These are phyloP conservation scores for Crambe crambe DNA, from an alignment of 37 sponge, comb jelly and placozoan species.

Conservation along the genomic window DNA sequence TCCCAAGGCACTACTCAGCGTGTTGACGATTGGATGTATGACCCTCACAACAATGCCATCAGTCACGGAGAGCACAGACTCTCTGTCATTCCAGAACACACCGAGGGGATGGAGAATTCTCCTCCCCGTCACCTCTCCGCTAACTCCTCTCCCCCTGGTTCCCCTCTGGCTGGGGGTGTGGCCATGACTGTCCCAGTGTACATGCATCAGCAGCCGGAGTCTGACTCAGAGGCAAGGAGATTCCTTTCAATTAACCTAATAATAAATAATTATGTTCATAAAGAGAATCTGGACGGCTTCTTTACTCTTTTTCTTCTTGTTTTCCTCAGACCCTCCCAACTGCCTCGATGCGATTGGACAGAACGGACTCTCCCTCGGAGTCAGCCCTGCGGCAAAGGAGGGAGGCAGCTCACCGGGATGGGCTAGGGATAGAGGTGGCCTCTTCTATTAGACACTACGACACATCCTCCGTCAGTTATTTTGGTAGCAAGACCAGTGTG, in stretches of 20 bases:
- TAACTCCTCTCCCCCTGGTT: neutral
- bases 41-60: neutral
- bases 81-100: conserved; percentile 18
- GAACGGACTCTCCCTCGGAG: neutral
- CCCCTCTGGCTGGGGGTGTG: neutral
- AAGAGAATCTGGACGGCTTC: too few species aligned
- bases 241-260: too few species aligned
- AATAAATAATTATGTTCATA: too few species aligned
- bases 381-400: conserved; percentile 8
- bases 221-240: neutral
- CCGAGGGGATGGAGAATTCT: neutral
- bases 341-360: neutral
- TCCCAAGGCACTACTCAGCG: conserved; percentile 34
- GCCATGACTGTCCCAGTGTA: neutral
- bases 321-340: neutral
- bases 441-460: conserved; percentile 24
- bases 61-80: conserved; percentile 6
- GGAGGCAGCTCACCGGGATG: neutral
- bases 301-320: too few species aligned
- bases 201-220: neutral
- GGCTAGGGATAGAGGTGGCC: neutral
- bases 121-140: neutral
- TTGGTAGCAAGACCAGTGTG: conserved; percentile 35
- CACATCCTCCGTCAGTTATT: conserved; percentile 17
- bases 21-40: conserved; percentile 1